Conservation (phyloP, 2,797 vertebrate species). For the Cryptoblepharus egeriae region DNA sequence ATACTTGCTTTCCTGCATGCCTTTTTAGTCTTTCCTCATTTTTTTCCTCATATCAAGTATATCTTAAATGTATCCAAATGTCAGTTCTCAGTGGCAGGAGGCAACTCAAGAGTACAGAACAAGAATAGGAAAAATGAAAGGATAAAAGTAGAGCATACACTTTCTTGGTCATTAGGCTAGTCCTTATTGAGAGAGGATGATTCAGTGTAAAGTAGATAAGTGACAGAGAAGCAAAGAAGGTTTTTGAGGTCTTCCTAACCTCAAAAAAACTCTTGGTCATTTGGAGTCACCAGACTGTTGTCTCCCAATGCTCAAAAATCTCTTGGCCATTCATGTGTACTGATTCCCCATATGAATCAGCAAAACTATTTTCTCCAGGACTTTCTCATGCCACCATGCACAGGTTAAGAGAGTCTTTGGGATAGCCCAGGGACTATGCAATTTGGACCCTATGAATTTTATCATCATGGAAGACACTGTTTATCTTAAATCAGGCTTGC, state of each 20-base stretch:
- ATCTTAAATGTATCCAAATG: slow-evolving; percentile 31
- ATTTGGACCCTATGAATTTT: not conserved
- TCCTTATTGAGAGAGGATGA: not conserved
- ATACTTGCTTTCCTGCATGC: not conserved
- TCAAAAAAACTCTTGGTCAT: not conserved
- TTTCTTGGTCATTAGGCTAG: not conserved
- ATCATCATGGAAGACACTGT: not conserved
- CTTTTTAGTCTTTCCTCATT: not conserved
- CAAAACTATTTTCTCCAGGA: not conserved
- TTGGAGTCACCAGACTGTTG: too few relatives aligned
- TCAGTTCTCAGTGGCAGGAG: not conserved
- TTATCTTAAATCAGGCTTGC: not conserved
- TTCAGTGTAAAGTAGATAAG: not conserved
- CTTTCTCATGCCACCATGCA: not conserved
- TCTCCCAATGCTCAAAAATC: not conserved
- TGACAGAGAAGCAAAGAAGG: not conserved
- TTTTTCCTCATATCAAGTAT: slow-evolving; percentile 42
- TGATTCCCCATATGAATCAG: not conserved
- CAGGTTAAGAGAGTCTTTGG: not conserved
- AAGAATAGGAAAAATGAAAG: not conserved
- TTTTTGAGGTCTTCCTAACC: not conserved
- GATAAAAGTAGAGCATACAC: not conserved
- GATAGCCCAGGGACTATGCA: not conserved
- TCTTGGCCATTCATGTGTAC: not conserved
- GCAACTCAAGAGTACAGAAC: not conserved